Evolutionary conservation across 2,888 invertebrate species (phyloP).

Genomic region (Caenorhabditis imperialis): DNA sequence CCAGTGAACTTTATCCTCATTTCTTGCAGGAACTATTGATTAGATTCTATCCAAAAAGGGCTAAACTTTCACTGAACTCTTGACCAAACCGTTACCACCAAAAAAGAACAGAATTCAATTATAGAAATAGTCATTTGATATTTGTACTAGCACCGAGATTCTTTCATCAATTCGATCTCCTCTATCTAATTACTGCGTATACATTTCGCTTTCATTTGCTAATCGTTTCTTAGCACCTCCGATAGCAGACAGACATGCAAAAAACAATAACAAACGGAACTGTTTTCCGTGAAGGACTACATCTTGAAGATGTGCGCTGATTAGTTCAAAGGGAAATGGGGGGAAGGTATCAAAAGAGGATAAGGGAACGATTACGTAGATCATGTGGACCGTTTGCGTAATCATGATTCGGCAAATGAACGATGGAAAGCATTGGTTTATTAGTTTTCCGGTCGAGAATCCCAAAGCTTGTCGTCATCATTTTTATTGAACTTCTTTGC

Average conservation of each 20-base stretch:
- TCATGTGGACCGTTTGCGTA: slow-evolving; percentile 23
- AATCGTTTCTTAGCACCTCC: slow-evolving; percentile 52
- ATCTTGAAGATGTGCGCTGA: slow-evolving; percentile 28
- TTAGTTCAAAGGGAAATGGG: slow-evolving; percentile 30
- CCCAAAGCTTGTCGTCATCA: slow-evolving; percentile 32
- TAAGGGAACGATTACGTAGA: background rate
- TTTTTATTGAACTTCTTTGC: slow-evolving; percentile 25
- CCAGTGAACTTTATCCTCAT: no score
- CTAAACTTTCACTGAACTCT: slow-evolving; percentile 4
- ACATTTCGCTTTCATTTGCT: slow-evolving; percentile 48
- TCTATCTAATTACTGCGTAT: slow-evolving; percentile 43
- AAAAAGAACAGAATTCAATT: slow-evolving; percentile 14
- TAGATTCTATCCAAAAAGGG: background rate
- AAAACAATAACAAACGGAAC: slow-evolving; percentile 47
- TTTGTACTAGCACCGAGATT: slow-evolving; percentile 9
- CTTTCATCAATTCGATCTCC: slow-evolving; percentile 9
- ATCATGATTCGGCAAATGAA: slow-evolving; percentile 11
- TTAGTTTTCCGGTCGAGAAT: slow-evolving; percentile 35
- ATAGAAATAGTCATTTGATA: slow-evolving; percentile 13
- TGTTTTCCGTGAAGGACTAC: slow-evolving; percentile 39
- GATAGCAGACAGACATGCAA: slow-evolving; percentile 15
- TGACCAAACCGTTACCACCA: slow-evolving; percentile 9
- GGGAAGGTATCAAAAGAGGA: slow-evolving; percentile 10
- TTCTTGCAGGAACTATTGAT: no score
- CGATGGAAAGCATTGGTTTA: slow-evolving; percentile 13